A percentile compares a stretch with the other conserved stretches of the same genome.
phyloP scores from a whole-genome alignment of 2,797 vertebrate species.

The Martes flavigula region DNA sequence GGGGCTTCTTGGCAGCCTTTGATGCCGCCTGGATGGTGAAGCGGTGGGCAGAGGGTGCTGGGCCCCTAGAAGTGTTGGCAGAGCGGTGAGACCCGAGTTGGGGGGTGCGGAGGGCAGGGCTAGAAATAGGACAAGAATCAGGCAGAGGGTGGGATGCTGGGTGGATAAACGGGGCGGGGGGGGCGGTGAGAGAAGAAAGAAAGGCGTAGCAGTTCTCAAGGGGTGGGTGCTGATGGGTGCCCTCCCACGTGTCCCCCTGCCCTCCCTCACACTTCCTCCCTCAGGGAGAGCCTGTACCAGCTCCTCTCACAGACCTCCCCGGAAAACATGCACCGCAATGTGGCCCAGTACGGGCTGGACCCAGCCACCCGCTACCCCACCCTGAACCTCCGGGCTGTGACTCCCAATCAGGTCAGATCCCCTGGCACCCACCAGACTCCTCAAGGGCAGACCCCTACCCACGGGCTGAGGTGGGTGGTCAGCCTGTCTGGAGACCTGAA shows the following conservation, averaged over 20 bases:
- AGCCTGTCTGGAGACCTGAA: not conserved
- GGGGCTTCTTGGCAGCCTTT: conserved; percentile 94
- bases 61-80: conserved; percentile 90
- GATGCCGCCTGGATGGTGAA: conserved; percentile 96
- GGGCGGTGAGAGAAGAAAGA: not conserved
- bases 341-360: conserved; percentile 90
- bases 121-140: not conserved
- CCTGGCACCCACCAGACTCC: not conserved
- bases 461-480: not conserved
- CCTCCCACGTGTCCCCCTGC: not conserved
- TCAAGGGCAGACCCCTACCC: not conserved
- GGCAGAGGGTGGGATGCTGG: not conserved
- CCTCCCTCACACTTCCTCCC: not conserved
- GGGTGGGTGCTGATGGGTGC: not conserved
- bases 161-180: not conserved
- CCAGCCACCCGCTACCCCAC: conserved; percentile 93
- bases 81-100: conserved; percentile 88
- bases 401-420: conserved; percentile 89
- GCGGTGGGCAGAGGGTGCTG: conserved; percentile 89
- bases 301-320: conserved; percentile 94
- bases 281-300: conserved; percentile 95
- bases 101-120: not conserved
- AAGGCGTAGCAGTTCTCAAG: not conserved
- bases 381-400: conserved; percentile 90
- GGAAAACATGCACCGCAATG: conserved; percentile 93